Percentiles rank a stretch among this genome's conserved stretches.
These are phyloP conservation scores for Columbina picui DNA, from an alignment of 2,113 vertebrate species.

Conservation along the genomic window DNA sequence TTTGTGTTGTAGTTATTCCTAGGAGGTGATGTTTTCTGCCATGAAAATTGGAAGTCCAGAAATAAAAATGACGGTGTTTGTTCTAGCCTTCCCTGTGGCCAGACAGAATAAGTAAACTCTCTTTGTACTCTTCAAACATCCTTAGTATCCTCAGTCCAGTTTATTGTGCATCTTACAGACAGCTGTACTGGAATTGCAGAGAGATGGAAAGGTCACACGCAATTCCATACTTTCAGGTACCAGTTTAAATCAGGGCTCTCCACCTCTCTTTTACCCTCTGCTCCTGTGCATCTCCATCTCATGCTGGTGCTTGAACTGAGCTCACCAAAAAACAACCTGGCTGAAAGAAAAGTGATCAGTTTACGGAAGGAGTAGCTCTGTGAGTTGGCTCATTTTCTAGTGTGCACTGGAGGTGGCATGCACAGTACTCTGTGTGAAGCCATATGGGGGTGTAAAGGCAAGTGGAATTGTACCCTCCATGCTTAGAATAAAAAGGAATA, in stretches of 20 bases:
- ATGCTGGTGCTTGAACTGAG: background rate
- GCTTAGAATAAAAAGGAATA: background rate
- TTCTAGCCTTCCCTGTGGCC: background rate
- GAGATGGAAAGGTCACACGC: background rate
- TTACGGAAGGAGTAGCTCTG: background rate
- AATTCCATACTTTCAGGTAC: background rate
- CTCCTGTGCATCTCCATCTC: background rate
- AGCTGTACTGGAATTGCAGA: background rate
- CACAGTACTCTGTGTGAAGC: background rate
- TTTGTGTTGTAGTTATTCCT: background rate
- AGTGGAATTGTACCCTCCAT: background rate
- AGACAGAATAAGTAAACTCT: background rate
- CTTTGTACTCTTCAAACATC: background rate
- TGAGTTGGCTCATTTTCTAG: background rate
- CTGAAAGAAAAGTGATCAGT: background rate
- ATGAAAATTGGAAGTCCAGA: background rate
- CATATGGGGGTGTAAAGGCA: background rate
- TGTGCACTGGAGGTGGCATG: background rate
- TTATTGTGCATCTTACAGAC: background rate
- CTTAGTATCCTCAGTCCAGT: background rate
- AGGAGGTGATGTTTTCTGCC: background rate
- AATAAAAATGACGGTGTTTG: background rate
- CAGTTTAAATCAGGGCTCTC: background rate
- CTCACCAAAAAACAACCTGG: background rate
- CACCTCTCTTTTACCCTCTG: background rate